Evolutionary conservation across 2,113 vertebrate genomes (phyloP).

Genomic region (Actinemys pallida): DNA sequence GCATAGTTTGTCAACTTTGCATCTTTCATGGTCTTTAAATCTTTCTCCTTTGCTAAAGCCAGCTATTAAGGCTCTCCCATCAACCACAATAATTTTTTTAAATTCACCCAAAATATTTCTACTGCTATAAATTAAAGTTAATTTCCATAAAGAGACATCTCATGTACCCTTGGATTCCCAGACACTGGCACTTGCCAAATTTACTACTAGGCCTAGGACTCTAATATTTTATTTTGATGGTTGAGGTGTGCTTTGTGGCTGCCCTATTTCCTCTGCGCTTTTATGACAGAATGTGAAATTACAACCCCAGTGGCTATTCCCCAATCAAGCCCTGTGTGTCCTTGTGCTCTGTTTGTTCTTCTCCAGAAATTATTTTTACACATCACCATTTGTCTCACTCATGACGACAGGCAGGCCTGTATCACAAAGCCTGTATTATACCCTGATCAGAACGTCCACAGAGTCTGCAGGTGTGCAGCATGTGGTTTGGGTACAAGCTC

Average conservation of each 20-base stretch:
- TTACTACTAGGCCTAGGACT: not conserved
- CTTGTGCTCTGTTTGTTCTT: not conserved
- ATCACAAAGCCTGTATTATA: not conserved
- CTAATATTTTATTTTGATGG: not conserved
- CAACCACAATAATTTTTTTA: not conserved
- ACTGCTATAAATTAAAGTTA: not conserved
- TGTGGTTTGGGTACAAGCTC: not conserved
- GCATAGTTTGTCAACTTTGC: constrained; percentile 7
- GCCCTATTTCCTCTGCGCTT: not conserved
- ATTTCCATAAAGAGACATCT: not conserved
- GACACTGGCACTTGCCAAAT: not conserved
- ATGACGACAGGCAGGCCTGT: not conserved
- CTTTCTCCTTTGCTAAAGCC: not conserved
- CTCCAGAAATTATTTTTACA: constrained; percentile 2
- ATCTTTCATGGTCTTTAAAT: not conserved
- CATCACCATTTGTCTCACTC: not conserved
- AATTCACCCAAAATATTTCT: not conserved
- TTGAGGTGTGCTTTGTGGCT: not conserved
- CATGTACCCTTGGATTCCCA: not conserved
- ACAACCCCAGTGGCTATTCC: not conserved
- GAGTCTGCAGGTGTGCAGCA: not conserved
- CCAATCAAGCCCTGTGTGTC: not conserved
- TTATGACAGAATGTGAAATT: not conserved
- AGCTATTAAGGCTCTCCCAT: not conserved
- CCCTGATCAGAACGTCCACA: not conserved